Evolutionary conservation across 1,140 invertebrate species (phyloP), one percentile per base, ranked within the genome.

Genomic region (Globodera rostochiensis): DNA sequence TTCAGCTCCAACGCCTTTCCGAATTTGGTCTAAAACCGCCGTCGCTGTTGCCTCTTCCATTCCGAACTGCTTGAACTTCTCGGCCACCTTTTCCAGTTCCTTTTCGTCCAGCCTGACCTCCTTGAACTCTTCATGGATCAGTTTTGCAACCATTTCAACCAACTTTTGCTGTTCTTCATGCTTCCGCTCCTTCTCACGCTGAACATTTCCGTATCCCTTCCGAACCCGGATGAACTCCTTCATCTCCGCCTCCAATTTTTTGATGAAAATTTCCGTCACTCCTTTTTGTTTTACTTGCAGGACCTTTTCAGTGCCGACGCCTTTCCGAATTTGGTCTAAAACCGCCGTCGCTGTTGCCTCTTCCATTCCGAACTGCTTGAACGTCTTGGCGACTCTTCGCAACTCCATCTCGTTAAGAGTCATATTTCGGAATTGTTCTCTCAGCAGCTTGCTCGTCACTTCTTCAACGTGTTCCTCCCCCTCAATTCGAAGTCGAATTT

Each of bases 21-120:
- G 57, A 60, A 60, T 3, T 1, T 15, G 57, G 3, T 60, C 57
- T 0, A 60, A 19, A 60, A 60, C 13, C 4, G 57, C 57, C 4
- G 57, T 60, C 3, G 15, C 3, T 4, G 57, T 60, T 15, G 15
- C 15, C 15, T 60, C 57, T 15, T 60, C 57, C 11, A 60, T 13
- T 6, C 19, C 57, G 57, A 57, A 53, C 73, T 74, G 49, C 73
- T 74, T 74, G 73, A 74, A n/a, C 6, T 53, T 6, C 71, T 73
- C 19, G 11, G 74, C 74, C 47, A 49, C 50, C 21, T 50, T 60
- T 7, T 9, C 57, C 45, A 49, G 21, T 21, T 75, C 74, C 47
- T 2, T 66, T 36, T 60, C 15, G 57, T 25, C 49, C 70, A 53
- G 45, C 74, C 25, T 19, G 36, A 57, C 70, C 64, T 53, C 57